phyloP scores from a whole-genome alignment of 2,888 invertebrate species.

The Limnephilus rhombicus region DNA sequence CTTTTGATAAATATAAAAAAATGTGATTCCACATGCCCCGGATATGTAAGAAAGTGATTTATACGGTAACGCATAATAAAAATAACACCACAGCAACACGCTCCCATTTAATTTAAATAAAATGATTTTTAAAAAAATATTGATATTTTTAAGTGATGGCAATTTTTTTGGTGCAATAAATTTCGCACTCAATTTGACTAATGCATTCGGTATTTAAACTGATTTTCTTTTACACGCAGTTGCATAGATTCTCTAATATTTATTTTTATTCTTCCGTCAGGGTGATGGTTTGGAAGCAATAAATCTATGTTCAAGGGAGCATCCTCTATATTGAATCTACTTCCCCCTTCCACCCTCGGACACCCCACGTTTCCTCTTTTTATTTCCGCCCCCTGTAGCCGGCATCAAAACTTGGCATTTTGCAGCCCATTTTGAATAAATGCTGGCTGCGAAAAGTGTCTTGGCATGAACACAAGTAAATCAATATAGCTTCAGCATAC shows the following conservation, averaged over 20 bases:
- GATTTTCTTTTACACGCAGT: not conserved
- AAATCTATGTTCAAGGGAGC: constrained; percentile 37
- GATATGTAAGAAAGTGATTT: constrained; percentile 37
- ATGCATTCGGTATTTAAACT: not conserved
- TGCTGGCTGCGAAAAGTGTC: not conserved
- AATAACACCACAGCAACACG: not conserved
- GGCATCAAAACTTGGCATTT: constrained; percentile 17
- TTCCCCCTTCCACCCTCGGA: constrained; percentile 10
- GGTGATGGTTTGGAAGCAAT: constrained; percentile 38
- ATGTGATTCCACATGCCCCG: not conserved
- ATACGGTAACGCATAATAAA: constrained; percentile 13
- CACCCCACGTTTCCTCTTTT: not conserved
- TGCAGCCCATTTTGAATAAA: constrained; percentile 15
- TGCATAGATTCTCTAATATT: not conserved
- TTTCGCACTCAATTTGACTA: not conserved
- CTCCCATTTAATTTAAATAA: not conserved
- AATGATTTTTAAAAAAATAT: not conserved
- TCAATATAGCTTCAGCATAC: not conserved
- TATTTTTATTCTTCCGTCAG: constrained; percentile 42
- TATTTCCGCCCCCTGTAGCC: constrained; percentile 19
- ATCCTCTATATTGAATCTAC: constrained; percentile 47
- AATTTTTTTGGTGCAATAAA: not conserved
- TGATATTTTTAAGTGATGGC: not conserved
- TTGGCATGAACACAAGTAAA: not conserved
- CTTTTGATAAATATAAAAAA: not conserved